These are phyloP conservation scores for Ligdia adustata DNA, from an alignment of 2,888 invertebrate species.

Conservation along the genomic window DNA sequence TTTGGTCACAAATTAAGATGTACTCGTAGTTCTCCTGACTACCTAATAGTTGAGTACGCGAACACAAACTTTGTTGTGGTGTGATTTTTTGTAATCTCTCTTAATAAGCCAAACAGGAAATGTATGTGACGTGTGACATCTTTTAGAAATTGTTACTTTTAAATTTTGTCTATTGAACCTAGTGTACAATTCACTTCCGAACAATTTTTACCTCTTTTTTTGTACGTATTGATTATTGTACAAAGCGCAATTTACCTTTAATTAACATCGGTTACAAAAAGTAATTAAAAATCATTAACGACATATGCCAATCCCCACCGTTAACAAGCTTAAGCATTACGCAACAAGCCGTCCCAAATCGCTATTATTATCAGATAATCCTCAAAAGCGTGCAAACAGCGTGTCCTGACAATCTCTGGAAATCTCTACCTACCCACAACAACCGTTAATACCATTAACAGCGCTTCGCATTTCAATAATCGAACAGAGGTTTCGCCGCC, in stretches of 20 bases:
- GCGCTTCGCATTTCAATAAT: slow-evolving; percentile 45
- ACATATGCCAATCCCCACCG: slow-evolving; percentile 4
- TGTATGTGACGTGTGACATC: no score
- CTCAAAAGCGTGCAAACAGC: slow-evolving; percentile 29
- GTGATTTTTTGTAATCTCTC: no score
- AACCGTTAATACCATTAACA: slow-evolving; percentile 43
- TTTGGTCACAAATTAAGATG: neutral
- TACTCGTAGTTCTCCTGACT: no score
- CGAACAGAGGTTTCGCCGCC: slow-evolving; percentile 44
- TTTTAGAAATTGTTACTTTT: no score
- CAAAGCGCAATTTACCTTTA: neutral
- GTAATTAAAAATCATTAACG: slow-evolving; percentile 18
- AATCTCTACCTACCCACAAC: slow-evolving; percentile 29
- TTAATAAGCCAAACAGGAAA: no score
- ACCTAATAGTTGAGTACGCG: no score
- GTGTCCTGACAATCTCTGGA: slow-evolving; percentile 28
- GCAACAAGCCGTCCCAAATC: slow-evolving; percentile 15
- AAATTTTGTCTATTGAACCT: no score
- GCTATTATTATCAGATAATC: slow-evolving; percentile 26
- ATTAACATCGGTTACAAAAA: slow-evolving; percentile 1
- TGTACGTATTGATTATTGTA: no score
- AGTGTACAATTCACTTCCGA: no score
- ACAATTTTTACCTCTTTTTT: no score
- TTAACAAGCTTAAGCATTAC: slow-evolving; percentile 19
- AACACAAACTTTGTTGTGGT: no score